A percentile compares a stretch with the other conserved stretches of the same genome.
Evolutionary conservation across 2,797 vertebrate genomes (phyloP).

Genomic region (Anguilla obscura): DNA sequence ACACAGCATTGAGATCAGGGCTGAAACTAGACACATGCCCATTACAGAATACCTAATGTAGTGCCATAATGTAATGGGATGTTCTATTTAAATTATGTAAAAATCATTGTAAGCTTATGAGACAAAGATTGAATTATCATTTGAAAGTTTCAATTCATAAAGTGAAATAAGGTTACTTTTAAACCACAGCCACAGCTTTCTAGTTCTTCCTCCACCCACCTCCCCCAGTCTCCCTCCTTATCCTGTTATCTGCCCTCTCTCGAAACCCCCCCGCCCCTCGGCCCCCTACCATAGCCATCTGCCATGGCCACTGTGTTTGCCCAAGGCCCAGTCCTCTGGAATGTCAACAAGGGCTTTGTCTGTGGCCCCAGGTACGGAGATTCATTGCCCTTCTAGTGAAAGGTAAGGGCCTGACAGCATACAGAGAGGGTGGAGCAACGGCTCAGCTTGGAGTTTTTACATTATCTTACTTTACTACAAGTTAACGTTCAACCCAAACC

Average conservation of each 20-base stretch:
- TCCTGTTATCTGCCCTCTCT: background rate
- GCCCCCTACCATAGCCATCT: slow-evolving; percentile 24
- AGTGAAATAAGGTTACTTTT: background rate
- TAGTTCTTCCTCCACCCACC: background rate
- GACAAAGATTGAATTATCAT: background rate
- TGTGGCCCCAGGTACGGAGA: slow-evolving; percentile 39
- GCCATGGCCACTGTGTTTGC: slow-evolving; percentile 66
- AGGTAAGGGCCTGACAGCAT: background rate
- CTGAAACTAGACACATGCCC: background rate
- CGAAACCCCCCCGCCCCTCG: background rate
- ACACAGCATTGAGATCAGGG: background rate
- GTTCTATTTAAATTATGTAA: background rate
- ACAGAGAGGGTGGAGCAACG: background rate
- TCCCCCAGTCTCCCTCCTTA: background rate
- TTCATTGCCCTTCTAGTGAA: slow-evolving; percentile 8
- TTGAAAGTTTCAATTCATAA: background rate
- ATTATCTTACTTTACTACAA: slow-evolving; percentile 11
- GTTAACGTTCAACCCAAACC: background rate
- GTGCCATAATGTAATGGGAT: background rate
- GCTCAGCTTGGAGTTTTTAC: background rate
- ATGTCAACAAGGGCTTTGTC: slow-evolving; percentile 75
- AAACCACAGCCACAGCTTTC: background rate
- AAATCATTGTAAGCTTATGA: background rate
- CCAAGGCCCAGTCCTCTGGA: slow-evolving; percentile 73
- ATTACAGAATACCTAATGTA: background rate